Conservation (phyloP, 2,797 vertebrate genomes). For the Enteromius argenteus region DNA sequence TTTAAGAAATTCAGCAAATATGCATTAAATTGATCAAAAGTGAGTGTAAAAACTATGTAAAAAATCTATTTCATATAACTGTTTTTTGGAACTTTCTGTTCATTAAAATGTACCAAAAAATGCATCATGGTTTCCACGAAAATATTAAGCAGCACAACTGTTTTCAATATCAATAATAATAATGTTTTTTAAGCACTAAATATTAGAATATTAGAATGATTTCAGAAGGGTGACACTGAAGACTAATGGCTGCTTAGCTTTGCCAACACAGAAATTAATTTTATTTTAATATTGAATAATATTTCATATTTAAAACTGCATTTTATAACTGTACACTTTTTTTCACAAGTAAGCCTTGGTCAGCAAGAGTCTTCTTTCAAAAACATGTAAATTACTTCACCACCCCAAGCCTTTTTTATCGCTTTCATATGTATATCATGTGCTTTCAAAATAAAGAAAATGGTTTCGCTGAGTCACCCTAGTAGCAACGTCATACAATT, state of each 20-base stretch:
- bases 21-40: not conserved
- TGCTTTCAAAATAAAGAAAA: not conserved
- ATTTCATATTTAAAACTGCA: not conserved
- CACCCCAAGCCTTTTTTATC: not conserved
- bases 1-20: not conserved
- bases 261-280: not conserved
- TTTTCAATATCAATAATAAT: not conserved
- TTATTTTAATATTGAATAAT: not conserved
- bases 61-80: not conserved
- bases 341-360: not conserved
- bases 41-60: not conserved
- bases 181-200: not conserved
- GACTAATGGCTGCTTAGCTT: not conserved
- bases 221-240: not conserved
- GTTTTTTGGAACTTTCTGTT: not conserved
- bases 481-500: not conserved
- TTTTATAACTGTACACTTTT: not conserved
- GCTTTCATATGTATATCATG: not conserved
- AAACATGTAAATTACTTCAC: not conserved
- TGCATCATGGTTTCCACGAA: not conserved
- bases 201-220: not conserved
- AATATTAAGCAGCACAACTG: not conserved
- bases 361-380: not conserved
- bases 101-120: not conserved
- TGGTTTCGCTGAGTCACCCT: not conserved